Evolutionary conservation across 2,888 invertebrate species (phyloP), one percentile per base, ranked within the genome.

Genomic region (Sphaeridia pumilis): DNA sequence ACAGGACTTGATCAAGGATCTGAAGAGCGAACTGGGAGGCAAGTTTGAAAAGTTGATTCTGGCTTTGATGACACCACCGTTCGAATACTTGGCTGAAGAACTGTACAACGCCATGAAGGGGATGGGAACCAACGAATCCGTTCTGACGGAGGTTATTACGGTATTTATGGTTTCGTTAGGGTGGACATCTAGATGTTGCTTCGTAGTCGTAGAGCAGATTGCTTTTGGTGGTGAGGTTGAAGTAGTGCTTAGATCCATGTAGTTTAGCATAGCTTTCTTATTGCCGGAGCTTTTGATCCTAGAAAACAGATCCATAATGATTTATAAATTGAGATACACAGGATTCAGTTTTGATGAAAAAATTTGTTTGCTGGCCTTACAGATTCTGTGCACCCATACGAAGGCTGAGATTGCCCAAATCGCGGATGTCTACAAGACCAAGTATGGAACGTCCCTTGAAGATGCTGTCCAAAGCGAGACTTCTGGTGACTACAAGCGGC

Each of bases 401-500:
- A 84, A 83, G 70, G 74, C 75, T 45, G 82, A 82, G 69, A 76
- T 83, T 14, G 75, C 76, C 1, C 70, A 74, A 42, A 76, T 83
- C 42, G 79, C 78, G 1, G 73, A 75, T 24, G 73, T 76, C n/a
- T 83, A 82, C 62, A 79, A 81, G 70, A 72, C 36, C 3, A 49
- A 52, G 7, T 64, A 46, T 46, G 62, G 62, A 10, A 54, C 58
- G 38, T 51, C 81, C 0, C 68, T 85, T 52, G 84, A 83, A 17
- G 80, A 82, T 65, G 83, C 83, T 68, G 78, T 85, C 72, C 79
- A 80, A 67, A 79, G 80, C 44, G 86, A 87, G 71, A 84, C 84
- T 0, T 80, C 82, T 1, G 86, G 87, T 0, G 80, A 84, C 71
- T 83, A 87, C 71, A 77, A 84, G 10, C 76, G 84, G 2, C 74